These are phyloP conservation scores for Pan troglodytes DNA, from an alignment of 2,113 vertebrate genomes.

Conservation along the genomic window NHGRI_mPanTro3-v2.1_pri NC_072401.2:106277001-106277500, in stretches of 20 bases:
- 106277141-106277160: background rate
- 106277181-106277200: background rate
- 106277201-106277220: background rate
- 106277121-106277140: background rate
- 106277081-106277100: slow-evolving; percentile 20
- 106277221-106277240: background rate
- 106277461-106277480: too few species aligned
- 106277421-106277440: too few species aligned
- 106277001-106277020: background rate
- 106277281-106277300: background rate
- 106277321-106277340: too few species aligned
- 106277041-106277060: background rate
- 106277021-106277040: background rate
- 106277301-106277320: background rate
- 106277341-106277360: too few species aligned
- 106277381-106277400: too few species aligned
- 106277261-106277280: background rate
- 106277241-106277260: background rate
- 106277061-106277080: background rate
- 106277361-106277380: too few species aligned
- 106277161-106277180: background rate
- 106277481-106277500: too few species aligned
- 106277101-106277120: background rate
- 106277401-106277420: too few species aligned
- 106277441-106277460: too few species aligned